Base-by-base conservation (phyloP, 2,113 vertebrate genomes). In the Rhinopomastus cyanomelas region DNA sequence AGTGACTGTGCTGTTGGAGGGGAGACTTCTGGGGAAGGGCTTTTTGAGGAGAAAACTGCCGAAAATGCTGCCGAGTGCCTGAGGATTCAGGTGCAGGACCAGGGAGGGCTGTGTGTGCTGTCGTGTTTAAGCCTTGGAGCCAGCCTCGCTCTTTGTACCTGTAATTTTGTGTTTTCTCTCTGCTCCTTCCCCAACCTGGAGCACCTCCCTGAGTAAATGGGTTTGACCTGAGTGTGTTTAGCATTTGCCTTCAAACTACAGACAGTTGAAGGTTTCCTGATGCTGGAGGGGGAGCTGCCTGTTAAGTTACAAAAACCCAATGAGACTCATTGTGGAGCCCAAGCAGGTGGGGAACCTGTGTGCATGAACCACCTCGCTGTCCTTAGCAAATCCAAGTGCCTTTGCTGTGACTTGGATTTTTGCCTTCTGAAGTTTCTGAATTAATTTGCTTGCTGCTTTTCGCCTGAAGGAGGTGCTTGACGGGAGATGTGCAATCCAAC, bases 371-470 rank as follows among this genome's bases (percentile, higher is more conserved):
- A 23, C n/a, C 74, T 48, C 1, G 1, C 14, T 48, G 34, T 78
- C 37, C 57, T 67, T 74, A 52, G 16, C 15, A 78, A 85, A 79
- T 85, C 34, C 53, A 72, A 72, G 36, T 52, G 44, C 57, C 82
- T 90, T 79, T 67, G 48, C 65, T 59, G 17, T 36, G 42, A 42
- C 39, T 42, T 11, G 39, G 39, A 16, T 64, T 87, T 68, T 67
- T 64, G 42, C 36, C 79, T 84, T 87, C 44, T 88, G 49, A 92
- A 92, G 62, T 57, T 87, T 72, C 42, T 19, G 62, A 68, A 61
- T 87, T 87, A 85, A 30, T 80, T 87, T 82, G 89, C 52, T 74
- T 77, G 57, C 68, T 81, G 34, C 11, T 17, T 23, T 83, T 73
- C 77, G 51, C 55, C 36, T 82, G 67, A 76, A 75, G 82, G 65